These are phyloP conservation scores for Grammomys dolichurus DNA, from an alignment of 2,113 vertebrate genomes.

Conservation along the genomic window DNA sequence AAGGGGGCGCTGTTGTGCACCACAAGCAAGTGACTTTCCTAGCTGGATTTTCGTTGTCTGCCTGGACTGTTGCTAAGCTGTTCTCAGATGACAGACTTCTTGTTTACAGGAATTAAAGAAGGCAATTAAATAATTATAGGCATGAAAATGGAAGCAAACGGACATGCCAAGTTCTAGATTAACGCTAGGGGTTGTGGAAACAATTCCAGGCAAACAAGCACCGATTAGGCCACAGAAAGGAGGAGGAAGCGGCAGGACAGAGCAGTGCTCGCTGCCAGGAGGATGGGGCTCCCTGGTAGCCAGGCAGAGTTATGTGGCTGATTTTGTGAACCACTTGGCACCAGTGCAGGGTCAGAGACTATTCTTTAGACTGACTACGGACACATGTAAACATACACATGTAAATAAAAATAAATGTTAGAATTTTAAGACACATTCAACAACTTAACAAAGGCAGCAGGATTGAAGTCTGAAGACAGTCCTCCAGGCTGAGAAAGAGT, in stretches of 20 bases:
- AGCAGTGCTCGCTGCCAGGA: not conserved
- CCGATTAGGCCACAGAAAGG: not conserved
- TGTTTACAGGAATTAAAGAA: constrained; percentile 53
- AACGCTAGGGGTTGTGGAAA: constrained; percentile 1
- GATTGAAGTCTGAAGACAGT: not conserved
- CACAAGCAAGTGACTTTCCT: constrained; percentile 2
- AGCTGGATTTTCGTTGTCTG: constrained; percentile 19
- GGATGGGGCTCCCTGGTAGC: not conserved
- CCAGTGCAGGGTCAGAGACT: not conserved
- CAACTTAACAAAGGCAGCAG: not conserved
- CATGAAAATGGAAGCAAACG: constrained; percentile 14
- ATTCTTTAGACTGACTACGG: not conserved
- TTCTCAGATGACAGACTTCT: constrained; percentile 52
- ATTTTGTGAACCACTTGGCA: not conserved
- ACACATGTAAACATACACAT: not conserved
- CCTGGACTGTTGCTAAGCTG: not conserved
- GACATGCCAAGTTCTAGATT: not conserved
- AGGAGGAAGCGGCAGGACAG: not conserved
- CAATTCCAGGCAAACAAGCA: not conserved
- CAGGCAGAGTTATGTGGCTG: not conserved
- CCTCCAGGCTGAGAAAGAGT: not conserved
- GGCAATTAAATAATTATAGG: constrained; percentile 43
- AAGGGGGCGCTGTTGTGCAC: constrained; percentile 56
- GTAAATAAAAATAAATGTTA: no score
- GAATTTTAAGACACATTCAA: no score